phyloP scores from a whole-genome alignment of 2,797 vertebrate genomes.

The Fistularia tabacaria region DNA sequence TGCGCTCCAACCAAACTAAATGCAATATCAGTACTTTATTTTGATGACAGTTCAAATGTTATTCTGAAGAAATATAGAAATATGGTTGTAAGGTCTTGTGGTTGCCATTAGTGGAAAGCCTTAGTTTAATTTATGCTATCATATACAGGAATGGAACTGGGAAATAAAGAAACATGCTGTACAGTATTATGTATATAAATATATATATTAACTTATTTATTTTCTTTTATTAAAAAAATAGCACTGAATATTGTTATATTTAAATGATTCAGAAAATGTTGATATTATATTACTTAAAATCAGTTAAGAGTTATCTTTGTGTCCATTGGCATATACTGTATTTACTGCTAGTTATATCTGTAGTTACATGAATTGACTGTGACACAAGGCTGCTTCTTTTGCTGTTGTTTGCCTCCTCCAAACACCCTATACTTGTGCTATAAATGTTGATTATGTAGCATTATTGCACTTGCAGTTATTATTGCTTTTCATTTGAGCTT shows the following conservation, averaged over 20 bases:
- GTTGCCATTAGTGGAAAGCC: slow-evolving; percentile 84
- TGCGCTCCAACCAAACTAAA: slow-evolving; percentile 98
- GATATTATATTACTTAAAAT: slow-evolving; percentile 28
- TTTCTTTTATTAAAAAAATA: slow-evolving; percentile 68
- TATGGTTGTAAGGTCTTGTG: slow-evolving; percentile 98
- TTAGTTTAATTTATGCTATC: slow-evolving; percentile 59
- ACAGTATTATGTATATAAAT: slow-evolving; percentile 96
- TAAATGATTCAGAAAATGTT: slow-evolving; percentile 53
- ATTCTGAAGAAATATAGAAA: slow-evolving; percentile 99
- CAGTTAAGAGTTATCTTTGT: slow-evolving; percentile 43
- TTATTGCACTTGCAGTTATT: no score
- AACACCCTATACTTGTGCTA: no score
- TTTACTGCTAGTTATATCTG: slow-evolving; percentile 29
- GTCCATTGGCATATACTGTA: slow-evolving; percentile 69
- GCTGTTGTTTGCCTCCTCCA: slow-evolving; percentile 9
- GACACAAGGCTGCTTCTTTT: slow-evolving; percentile 21
- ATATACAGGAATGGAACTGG: slow-evolving; percentile 55
- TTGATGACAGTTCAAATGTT: slow-evolving; percentile 99
- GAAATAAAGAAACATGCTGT: slow-evolving; percentile 78
- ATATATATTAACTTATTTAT: slow-evolving; percentile 90
- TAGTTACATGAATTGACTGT: slow-evolving; percentile 61
- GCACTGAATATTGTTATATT: slow-evolving; percentile 74
- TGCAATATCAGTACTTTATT: slow-evolving; percentile 98
- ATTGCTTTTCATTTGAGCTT: no score
- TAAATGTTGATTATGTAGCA: no score